Conservation (phyloP, 2,797 vertebrate species). For the Myotis daubentonii region DNA sequence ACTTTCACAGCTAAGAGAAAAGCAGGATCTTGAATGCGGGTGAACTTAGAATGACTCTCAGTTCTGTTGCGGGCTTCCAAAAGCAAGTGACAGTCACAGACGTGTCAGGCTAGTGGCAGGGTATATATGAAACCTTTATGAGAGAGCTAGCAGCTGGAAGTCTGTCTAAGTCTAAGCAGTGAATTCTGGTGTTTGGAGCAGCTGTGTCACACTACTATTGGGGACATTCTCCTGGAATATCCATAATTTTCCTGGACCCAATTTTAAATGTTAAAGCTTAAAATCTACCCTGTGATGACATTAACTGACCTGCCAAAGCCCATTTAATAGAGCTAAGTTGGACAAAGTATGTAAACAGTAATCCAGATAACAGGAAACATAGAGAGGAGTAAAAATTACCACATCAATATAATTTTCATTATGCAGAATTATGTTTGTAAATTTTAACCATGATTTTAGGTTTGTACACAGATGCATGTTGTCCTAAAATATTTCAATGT, state of each 20-base stretch:
- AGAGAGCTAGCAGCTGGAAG: not conserved
- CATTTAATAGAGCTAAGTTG: not conserved
- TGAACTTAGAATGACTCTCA: slow-evolving; percentile 30
- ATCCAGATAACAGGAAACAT: not conserved
- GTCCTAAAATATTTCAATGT: not conserved
- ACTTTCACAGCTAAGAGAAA: slow-evolving; percentile 30
- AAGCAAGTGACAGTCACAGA: slow-evolving; percentile 7
- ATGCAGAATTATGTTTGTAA: not conserved
- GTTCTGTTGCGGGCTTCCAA: not conserved
- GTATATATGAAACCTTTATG: not conserved
- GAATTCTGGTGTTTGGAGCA: not conserved
- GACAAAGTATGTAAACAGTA: not conserved
- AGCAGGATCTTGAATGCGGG: slow-evolving; percentile 19
- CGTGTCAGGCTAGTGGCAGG: not conserved
- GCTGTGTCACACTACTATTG: not conserved
- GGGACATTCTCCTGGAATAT: slow-evolving; percentile 1
- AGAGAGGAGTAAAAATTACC: not conserved
- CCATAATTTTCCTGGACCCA: not conserved
- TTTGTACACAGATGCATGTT: not conserved
- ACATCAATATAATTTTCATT: not conserved
- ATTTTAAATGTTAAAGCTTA: slow-evolving; percentile 11
- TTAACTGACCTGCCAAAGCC: not conserved
- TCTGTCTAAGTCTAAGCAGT: not conserved
- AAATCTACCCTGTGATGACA: not conserved
- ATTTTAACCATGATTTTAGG: not conserved